Evolutionary conservation across 2,113 vertebrate species (phyloP).

Genomic region (Edolisoma coerulescens): DNA sequence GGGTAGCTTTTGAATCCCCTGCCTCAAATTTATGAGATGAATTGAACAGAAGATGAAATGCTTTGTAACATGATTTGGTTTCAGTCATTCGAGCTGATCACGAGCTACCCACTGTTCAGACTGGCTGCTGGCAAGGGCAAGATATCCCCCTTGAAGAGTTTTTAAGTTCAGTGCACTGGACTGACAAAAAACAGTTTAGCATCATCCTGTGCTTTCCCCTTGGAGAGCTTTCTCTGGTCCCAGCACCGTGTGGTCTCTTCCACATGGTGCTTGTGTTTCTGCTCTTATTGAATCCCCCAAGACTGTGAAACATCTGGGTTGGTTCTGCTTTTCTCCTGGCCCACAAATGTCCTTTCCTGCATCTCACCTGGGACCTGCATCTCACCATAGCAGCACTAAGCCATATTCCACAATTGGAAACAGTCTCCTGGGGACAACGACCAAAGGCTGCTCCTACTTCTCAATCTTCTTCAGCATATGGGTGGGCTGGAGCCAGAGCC

Average conservation of each 20-base stretch:
- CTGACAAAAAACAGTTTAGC: not conserved
- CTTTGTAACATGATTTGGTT: not conserved
- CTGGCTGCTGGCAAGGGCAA: not conserved
- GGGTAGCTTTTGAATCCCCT: not conserved
- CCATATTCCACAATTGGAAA: not conserved
- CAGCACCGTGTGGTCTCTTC: not conserved
- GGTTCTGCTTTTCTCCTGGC: not conserved
- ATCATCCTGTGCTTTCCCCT: not conserved
- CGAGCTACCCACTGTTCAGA: not conserved
- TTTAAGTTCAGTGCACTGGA: not conserved
- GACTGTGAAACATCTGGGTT: not conserved
- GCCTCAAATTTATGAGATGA: not conserved
- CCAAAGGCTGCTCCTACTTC: not conserved
- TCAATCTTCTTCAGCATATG: not conserved
- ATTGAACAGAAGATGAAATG: not conserved
- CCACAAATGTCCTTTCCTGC: not conserved
- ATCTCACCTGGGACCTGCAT: not conserved
- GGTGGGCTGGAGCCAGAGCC: not conserved
- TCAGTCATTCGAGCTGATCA: not conserved
- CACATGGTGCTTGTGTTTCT: fast-evolving
- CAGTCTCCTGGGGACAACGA: not conserved
- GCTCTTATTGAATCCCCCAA: not conserved
- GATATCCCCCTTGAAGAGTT: not conserved
- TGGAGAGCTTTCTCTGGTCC: not conserved
- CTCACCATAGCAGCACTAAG: not conserved